Evolutionary conservation across 2,888 invertebrate genomes (phyloP).

Genomic region (Dromius quadrimaculatus): DNA sequence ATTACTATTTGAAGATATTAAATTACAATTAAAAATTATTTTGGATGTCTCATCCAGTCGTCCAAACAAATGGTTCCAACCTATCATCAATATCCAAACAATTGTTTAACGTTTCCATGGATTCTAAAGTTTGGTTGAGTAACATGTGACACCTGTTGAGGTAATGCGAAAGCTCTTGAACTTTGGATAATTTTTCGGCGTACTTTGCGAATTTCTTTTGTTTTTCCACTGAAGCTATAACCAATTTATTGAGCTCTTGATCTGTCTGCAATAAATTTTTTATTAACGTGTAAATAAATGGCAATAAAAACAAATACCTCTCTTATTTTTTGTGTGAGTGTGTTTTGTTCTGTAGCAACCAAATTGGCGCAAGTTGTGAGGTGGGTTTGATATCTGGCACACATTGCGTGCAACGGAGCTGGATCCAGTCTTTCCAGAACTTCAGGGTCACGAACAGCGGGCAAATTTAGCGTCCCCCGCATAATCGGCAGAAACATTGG

Average conservation of each 20-base stretch:
- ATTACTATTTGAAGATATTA: too few relatives aligned
- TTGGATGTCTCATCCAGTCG: constrained; percentile 70
- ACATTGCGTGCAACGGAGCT: constrained; percentile 77
- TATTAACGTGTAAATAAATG: neutral
- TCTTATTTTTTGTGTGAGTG: constrained; percentile 79
- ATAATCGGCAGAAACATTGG: constrained; percentile 95
- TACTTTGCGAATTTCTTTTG: constrained; percentile 88
- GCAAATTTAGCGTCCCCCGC: constrained; percentile 86
- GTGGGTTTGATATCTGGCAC: constrained; percentile 86
- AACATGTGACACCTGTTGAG: constrained; percentile 84
- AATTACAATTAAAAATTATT: neutral
- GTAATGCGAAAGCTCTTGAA: constrained; percentile 86
- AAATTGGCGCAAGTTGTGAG: constrained; percentile 85
- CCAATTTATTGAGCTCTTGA: constrained; percentile 77
- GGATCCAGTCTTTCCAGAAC: constrained; percentile 82
- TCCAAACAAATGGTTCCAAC: constrained; percentile 91
- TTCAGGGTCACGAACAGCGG: constrained; percentile 88
- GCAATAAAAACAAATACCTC: constrained; percentile 70
- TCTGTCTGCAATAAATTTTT: constrained; percentile 79
- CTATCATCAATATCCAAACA: constrained; percentile 84
- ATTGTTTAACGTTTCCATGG: constrained; percentile 87
- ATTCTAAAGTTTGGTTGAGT: constrained; percentile 86
- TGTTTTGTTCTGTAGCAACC: constrained; percentile 83
- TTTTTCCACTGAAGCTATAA: constrained; percentile 79
- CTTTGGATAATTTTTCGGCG: constrained; percentile 86